phyloP scores from a whole-genome alignment of 1,140 invertebrate genomes.

The Drosophila mojavensis region DNA sequence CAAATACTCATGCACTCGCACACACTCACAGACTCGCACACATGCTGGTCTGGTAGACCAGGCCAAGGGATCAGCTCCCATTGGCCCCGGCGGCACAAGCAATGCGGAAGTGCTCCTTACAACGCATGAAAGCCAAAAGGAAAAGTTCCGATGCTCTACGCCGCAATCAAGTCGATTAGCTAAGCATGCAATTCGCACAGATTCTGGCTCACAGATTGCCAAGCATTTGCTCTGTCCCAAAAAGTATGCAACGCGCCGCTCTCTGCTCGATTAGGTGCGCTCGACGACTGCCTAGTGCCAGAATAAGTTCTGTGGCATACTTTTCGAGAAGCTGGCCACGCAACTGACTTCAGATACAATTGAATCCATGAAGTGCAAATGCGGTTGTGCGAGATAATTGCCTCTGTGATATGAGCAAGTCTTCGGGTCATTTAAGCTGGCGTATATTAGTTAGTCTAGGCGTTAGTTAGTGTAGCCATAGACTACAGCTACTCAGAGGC shows the following conservation, averaged over 20 bases:
- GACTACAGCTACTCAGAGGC: too few species aligned
- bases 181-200: neutral
- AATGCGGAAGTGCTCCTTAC: slow-evolving; percentile 34
- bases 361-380: too few species aligned
- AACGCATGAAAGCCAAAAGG: slow-evolving; percentile 15
- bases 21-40: slow-evolving; percentile 1
- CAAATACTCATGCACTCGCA: slow-evolving; percentile 1
- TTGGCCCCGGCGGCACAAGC: slow-evolving; percentile 11
- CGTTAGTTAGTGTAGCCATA: too few species aligned
- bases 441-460: too few species aligned
- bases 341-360: neutral
- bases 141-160: slow-evolving; percentile 33
- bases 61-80: slow-evolving; percentile 16
- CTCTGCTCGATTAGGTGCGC: neutral
- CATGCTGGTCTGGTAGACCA: neutral
- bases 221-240: slow-evolving; percentile 19
- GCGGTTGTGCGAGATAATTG: too few species aligned
- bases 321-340: slow-evolving; percentile 1
- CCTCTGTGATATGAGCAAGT: too few species aligned
- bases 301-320: slow-evolving; percentile 29
- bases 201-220: neutral
- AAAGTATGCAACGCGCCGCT: slow-evolving; percentile 31
- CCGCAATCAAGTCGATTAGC: slow-evolving; percentile 4
- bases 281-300: neutral
- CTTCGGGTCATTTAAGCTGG: too few species aligned